Conservation (phyloP, 2,888 invertebrate species). For the Harpagoxenus sublaevis region DNA sequence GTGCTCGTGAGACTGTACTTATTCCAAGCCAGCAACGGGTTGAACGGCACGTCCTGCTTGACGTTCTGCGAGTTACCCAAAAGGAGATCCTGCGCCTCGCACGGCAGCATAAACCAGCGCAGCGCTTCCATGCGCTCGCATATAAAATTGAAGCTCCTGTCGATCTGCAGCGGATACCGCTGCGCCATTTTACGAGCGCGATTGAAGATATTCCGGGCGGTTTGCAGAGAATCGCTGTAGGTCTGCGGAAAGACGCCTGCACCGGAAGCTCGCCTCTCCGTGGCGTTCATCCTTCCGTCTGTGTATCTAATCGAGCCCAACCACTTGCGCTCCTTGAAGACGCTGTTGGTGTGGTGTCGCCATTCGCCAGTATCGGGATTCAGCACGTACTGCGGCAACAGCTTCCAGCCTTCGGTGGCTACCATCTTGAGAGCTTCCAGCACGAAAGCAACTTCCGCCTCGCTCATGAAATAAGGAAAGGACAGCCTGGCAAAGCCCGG, state of each 20-base stretch:
- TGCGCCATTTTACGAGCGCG: conserved; percentile 92
- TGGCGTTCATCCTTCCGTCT: conserved; percentile 92
- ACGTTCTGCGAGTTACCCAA: conserved; percentile 92
- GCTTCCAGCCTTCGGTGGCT: conserved; percentile 95
- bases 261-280: conserved; percentile 91
- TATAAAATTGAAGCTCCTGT: conserved; percentile 92
- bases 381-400: conserved; percentile 95
- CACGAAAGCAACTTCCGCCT: conserved; percentile 93
- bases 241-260: conserved; percentile 92
- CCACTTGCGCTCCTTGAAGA: conserved; percentile 94
- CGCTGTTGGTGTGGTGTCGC: conserved; percentile 93
- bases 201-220: conserved; percentile 92
- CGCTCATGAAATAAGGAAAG: conserved; percentile 94
- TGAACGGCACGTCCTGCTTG: conserved; percentile 92
- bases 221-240: conserved; percentile 92
- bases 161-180: conserved; percentile 90
- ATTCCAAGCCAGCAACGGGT: conserved; percentile 86
- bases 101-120: conserved; percentile 96
- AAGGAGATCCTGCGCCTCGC: conserved; percentile 93
- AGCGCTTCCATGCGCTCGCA: conserved; percentile 89
- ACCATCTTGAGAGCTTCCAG: conserved; percentile 95
- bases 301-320: conserved; percentile 92
- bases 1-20: conserved; percentile 59
- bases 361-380: conserved; percentile 96
- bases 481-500: conserved; percentile 96